Percentiles rank a stretch among this genome's conserved stretches.
phyloP scores from a whole-genome alignment of 1,140 invertebrate genomes.

The Heliothis virescens region DNA sequence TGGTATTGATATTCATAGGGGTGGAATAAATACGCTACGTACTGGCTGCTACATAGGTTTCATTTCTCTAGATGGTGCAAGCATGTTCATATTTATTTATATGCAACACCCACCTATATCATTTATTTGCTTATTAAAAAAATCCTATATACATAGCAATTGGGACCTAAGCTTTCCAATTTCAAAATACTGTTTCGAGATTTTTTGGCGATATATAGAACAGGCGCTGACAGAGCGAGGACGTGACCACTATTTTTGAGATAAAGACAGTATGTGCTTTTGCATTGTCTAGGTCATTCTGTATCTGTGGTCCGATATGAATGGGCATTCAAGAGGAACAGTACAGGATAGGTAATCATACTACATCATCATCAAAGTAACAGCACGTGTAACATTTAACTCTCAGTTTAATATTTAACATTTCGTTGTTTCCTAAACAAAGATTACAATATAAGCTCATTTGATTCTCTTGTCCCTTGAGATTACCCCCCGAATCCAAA shows the following conservation, averaged over 20 bases:
- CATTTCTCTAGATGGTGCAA: too few species aligned
- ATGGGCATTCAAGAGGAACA: slow-evolving; percentile 14
- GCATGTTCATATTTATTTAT: too few species aligned
- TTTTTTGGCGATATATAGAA: too few species aligned
- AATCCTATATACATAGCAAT: too few species aligned
- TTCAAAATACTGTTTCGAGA: too few species aligned
- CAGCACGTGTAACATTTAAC: background rate
- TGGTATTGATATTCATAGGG: slow-evolving; percentile 27
- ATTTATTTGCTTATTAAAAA: too few species aligned
- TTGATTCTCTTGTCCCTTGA: slow-evolving; percentile 1
- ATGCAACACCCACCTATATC: too few species aligned
- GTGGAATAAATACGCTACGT: slow-evolving; percentile 15
- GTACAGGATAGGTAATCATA: slow-evolving; percentile 21
- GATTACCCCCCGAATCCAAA: background rate
- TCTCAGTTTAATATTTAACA: background rate
- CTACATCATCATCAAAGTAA: slow-evolving; percentile 13
- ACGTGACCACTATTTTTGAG: too few species aligned
- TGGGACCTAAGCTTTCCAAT: too few species aligned
- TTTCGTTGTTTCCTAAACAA: background rate
- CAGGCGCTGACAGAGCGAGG: too few species aligned
- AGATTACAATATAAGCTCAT: background rate
- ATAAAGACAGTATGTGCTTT: too few species aligned
- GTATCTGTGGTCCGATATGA: background rate
- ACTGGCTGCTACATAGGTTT: background rate
- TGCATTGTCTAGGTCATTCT: too few species aligned